Percentiles rank a stretch among this genome's conserved stretches.
Evolutionary conservation across 2,888 invertebrate species (phyloP).

Genomic region (Muscina levida): DNA sequence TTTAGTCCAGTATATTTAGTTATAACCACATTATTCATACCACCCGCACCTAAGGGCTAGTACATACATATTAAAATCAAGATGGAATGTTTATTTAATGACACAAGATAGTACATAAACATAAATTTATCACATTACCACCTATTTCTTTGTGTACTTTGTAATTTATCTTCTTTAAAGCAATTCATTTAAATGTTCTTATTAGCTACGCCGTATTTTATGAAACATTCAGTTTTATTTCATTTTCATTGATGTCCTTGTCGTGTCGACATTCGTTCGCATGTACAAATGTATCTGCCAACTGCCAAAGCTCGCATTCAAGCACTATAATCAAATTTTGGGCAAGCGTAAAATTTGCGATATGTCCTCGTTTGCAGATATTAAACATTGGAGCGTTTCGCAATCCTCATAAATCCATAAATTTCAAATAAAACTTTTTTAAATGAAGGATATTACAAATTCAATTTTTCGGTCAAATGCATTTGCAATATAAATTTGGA

Average conservation of each 20-base stretch:
- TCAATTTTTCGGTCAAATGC: conserved; percentile 67
- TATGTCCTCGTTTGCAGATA: neutral
- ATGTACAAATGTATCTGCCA: neutral
- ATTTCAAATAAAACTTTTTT: conserved; percentile 47
- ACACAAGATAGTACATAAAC: neutral
- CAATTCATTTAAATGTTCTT: neutral
- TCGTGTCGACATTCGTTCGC: neutral
- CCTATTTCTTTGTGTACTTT: neutral
- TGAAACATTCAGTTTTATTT: neutral
- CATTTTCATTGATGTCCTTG: conserved; percentile 1
- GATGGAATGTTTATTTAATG: neutral
- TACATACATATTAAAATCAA: too few species aligned
- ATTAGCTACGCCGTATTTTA: neutral
- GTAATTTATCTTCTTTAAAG: neutral
- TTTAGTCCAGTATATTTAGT: too few species aligned
- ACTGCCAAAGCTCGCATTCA: neutral
- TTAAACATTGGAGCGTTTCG: conserved; percentile 32
- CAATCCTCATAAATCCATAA: conserved; percentile 62
- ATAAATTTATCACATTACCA: conserved; percentile 10
- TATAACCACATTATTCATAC: too few species aligned
- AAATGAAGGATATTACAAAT: conserved; percentile 41
- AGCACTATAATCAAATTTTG: neutral
- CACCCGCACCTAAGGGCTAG: too few species aligned
- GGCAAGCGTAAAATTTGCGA: conserved; percentile 20
- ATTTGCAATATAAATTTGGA: conserved; percentile 33